Conservation (phyloP, 1,140 invertebrate species). For the Palaemon carinicauda region DNA sequence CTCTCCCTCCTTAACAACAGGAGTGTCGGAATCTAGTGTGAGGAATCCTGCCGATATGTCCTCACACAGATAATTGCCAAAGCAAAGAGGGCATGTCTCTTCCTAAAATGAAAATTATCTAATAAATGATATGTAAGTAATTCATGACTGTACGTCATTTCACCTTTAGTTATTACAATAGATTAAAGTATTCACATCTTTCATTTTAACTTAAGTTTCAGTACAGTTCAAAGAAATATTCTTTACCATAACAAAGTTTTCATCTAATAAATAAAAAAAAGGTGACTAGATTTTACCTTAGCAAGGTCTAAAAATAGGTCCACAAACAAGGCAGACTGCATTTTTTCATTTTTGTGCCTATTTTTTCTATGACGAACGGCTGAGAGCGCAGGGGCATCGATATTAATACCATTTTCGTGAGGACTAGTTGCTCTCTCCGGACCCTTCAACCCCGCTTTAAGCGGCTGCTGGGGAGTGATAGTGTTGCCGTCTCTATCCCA, state of each 20-base stretch:
- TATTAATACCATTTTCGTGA: slow-evolving; percentile 39
- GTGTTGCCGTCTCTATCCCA: slow-evolving; percentile 24
- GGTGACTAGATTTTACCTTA: slow-evolving; percentile 4
- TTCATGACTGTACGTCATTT: background rate
- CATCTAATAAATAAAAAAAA: background rate
- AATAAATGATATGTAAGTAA: background rate
- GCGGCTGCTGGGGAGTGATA: background rate
- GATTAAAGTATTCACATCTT: too few relatives aligned
- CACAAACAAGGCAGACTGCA: background rate
- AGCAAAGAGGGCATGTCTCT: slow-evolving; percentile 45
- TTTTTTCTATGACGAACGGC: background rate
- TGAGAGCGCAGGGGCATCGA: slow-evolving; percentile 28
- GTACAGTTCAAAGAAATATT: too few relatives aligned
- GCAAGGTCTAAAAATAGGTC: slow-evolving; percentile 41
- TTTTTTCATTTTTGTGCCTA: background rate
- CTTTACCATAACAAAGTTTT: too few relatives aligned
- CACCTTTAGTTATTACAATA: too few relatives aligned
- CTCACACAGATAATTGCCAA: slow-evolving; percentile 48
- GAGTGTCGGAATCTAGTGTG: slow-evolving; percentile 23
- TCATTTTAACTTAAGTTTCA: too few relatives aligned
- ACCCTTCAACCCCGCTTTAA: background rate
- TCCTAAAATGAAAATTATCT: background rate
- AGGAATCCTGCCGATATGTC: slow-evolving; percentile 43
- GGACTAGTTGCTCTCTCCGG: background rate
- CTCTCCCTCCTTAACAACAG: background rate